These are phyloP conservation scores for Teleogryllus occipitalis DNA, from an alignment of 1,140 invertebrate genomes.

Conservation along the genomic window DNA sequence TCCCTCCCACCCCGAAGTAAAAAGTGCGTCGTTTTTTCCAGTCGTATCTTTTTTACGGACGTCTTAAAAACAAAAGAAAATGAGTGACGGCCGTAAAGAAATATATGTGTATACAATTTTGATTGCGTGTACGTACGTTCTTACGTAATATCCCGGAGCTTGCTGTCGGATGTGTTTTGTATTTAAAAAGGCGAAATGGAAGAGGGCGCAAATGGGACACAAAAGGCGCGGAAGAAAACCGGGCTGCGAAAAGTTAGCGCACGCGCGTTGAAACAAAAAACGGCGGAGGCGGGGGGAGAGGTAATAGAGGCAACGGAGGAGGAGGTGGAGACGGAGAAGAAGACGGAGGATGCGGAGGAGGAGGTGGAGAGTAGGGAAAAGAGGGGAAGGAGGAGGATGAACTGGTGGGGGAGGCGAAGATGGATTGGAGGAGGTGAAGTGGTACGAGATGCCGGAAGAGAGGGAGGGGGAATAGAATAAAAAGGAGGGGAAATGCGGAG, in stretches of 20 bases:
- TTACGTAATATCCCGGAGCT: neutral
- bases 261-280: neutral
- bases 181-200: neutral
- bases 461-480: too few species aligned
- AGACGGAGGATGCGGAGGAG: too few species aligned
- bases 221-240: neutral
- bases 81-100: neutral
- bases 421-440: too few species aligned
- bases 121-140: conserved; percentile 3
- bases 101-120: neutral
- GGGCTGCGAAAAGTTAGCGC: neutral
- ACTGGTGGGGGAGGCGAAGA: too few species aligned
- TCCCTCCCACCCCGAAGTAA: neutral
- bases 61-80: neutral
- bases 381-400: too few species aligned
- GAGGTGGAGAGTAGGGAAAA: too few species aligned
- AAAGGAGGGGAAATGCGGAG: too few species aligned
- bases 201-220: neutral
- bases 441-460: too few species aligned
- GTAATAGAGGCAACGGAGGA: neutral
- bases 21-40: neutral
- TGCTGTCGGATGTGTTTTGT: neutral
- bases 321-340: neutral
- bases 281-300: neutral
- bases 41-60: neutral